phyloP scores from a whole-genome alignment of 1,140 invertebrate genomes.

The Nixonia krombeini region DNA sequence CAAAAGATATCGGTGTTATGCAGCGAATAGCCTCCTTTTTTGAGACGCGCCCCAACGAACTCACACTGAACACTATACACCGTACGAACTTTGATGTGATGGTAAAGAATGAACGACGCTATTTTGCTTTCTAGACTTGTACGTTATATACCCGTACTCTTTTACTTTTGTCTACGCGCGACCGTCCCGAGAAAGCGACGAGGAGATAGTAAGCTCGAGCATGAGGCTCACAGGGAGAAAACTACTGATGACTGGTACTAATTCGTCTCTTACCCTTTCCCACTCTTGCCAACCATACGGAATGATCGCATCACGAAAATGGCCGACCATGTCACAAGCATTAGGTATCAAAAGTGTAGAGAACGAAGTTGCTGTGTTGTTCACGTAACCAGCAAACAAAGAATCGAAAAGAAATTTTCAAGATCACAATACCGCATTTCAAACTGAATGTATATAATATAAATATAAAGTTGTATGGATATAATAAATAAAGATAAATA shows the following conservation, averaged over 20 bases:
- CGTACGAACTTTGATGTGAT: neutral
- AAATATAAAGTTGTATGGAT: too few relatives aligned
- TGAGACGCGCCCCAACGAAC: slow-evolving; percentile 6
- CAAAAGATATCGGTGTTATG: slow-evolving; percentile 39
- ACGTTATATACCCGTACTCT: too few relatives aligned
- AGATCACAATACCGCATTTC: too few relatives aligned
- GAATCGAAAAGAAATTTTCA: too few relatives aligned
- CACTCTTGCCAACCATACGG: neutral
- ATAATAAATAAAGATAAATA: too few relatives aligned
- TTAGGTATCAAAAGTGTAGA: too few relatives aligned
- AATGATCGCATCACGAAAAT: neutral
- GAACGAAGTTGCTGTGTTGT: too few relatives aligned
- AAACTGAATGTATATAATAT: too few relatives aligned
- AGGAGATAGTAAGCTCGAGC: neutral
- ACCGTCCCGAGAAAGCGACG: neutral
- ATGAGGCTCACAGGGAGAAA: neutral
- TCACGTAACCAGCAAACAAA: too few relatives aligned
- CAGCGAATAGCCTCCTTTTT: slow-evolving; percentile 18
- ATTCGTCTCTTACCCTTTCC: slow-evolving; percentile 49
- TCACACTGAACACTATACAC: slow-evolving; percentile 35
- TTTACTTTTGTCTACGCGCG: neutral
- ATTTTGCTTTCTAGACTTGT: too few relatives aligned
- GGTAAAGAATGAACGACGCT: too few relatives aligned
- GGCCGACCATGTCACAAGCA: neutral
- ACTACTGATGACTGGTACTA: slow-evolving; percentile 51